phyloP scores from a whole-genome alignment of 2,888 invertebrate species.

The Pomacea canaliculata region DNA sequence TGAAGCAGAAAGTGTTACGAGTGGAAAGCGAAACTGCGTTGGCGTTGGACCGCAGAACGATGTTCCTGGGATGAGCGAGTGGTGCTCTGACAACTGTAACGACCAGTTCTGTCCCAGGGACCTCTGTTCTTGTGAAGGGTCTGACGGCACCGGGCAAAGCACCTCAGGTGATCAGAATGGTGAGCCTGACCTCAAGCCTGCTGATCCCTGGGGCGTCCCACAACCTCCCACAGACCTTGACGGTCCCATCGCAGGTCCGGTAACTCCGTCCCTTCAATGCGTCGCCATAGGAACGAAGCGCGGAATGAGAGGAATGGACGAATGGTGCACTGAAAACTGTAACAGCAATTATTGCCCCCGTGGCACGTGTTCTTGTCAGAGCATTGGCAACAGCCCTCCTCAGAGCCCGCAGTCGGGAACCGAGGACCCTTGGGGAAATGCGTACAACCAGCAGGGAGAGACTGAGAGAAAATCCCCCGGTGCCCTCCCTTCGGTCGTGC shows the following conservation, averaged over 20 bases:
- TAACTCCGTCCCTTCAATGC: background rate
- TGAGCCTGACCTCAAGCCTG: background rate
- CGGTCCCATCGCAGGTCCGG: background rate
- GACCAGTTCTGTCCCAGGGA: background rate
- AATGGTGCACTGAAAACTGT: constrained; percentile 17
- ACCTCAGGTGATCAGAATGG: background rate
- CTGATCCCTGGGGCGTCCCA: background rate
- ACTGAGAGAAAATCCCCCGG: too few relatives aligned
- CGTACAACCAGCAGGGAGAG: background rate
- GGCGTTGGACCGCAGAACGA: too few relatives aligned
- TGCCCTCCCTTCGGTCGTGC: too few relatives aligned
- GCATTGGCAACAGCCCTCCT: background rate
- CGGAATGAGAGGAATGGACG: constrained; percentile 6
- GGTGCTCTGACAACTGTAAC: constrained; percentile 15
- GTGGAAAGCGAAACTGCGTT: too few relatives aligned
- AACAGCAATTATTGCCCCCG: constrained; percentile 6
- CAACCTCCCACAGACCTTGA: background rate
- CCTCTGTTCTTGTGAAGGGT: background rate
- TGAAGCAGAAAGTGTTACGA: background rate
- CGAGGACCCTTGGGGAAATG: background rate
- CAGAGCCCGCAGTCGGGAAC: background rate
- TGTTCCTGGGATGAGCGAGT: constrained; percentile 4
- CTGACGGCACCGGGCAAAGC: too few relatives aligned
- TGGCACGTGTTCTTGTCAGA: background rate
- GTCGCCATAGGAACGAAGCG: constrained; percentile 3